These are phyloP conservation scores for Arrhamphus sclerolepis DNA, from an alignment of 2,797 vertebrate species.

Conservation along the genomic window DNA sequence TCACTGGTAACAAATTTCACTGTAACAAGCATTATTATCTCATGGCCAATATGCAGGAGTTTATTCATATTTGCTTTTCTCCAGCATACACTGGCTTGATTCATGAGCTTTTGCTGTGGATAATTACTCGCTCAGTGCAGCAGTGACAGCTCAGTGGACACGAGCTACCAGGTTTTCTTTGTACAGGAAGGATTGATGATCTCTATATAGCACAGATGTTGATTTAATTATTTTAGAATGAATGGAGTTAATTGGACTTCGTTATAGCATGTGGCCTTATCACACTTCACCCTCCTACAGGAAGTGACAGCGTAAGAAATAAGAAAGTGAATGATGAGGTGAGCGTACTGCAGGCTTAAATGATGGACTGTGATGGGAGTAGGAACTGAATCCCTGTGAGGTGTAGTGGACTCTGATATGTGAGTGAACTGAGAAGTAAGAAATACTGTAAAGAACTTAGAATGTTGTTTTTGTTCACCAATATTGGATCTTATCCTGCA, in stretches of 20 bases:
- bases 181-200: conserved; percentile 58
- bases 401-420: conserved; percentile 6
- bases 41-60: neutral
- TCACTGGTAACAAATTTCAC: neutral
- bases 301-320: conserved; percentile 13
- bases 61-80: conserved; percentile 3
- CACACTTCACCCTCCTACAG: conserved; percentile 18
- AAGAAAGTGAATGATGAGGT: conserved; percentile 11
- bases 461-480: neutral
- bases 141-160: conserved; percentile 22
- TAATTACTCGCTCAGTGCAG: conserved; percentile 18
- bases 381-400: conserved; percentile 11
- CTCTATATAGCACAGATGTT: conserved; percentile 60
- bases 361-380: neutral
- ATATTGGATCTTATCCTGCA: conserved; percentile 51
- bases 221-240: conserved; percentile 64
- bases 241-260: conserved; percentile 66
- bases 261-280: conserved; percentile 46
- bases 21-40: neutral
- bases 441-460: neutral
- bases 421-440: conserved; percentile 4
- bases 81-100: conserved; percentile 20
- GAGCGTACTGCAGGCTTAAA: conserved; percentile 4
- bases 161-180: conserved; percentile 19
- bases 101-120: conserved; percentile 45